A percentile compares a stretch with the other conserved stretches of the same genome.
Evolutionary conservation across 2,113 vertebrate species (phyloP).

Genomic region (Plectropomus leopardus): DNA sequence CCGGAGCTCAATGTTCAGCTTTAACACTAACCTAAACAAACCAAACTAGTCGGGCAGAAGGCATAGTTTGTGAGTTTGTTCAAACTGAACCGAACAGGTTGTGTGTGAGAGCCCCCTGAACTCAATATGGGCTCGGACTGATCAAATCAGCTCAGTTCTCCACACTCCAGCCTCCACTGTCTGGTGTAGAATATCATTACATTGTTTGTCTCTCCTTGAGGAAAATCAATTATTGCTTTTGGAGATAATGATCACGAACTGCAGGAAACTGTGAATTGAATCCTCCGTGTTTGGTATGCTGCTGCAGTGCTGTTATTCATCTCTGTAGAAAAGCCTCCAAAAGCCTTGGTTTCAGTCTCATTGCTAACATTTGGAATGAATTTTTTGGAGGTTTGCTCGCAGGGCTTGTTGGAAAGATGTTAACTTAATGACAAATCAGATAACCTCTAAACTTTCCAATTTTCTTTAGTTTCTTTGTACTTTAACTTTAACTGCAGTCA

Average conservation of each 20-base stretch:
- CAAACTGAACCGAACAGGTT: background rate
- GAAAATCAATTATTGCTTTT: slow-evolving; percentile 2
- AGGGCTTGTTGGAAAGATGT: background rate
- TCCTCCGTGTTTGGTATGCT: background rate
- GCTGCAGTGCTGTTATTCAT: background rate
- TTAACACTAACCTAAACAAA: background rate
- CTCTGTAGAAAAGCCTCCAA: background rate
- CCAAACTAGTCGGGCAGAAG: background rate
- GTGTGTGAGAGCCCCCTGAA: background rate
- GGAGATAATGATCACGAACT: background rate
- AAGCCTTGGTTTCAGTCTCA: background rate
- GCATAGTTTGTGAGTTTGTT: background rate
- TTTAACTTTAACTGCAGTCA: background rate
- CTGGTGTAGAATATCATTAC: background rate
- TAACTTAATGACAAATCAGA: slow-evolving; percentile 3
- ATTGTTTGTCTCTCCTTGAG: background rate
- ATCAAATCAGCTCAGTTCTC: background rate
- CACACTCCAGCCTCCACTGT: background rate
- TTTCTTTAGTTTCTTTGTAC: background rate
- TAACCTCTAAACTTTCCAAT: background rate
- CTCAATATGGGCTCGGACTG: background rate
- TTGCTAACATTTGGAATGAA: background rate
- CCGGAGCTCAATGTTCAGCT: background rate
- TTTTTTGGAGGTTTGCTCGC: background rate
- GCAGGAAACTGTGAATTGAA: background rate